Evolutionary conservation across 2,797 vertebrate genomes (phyloP).

Genomic region (Sebastiscus tertius): DNA sequence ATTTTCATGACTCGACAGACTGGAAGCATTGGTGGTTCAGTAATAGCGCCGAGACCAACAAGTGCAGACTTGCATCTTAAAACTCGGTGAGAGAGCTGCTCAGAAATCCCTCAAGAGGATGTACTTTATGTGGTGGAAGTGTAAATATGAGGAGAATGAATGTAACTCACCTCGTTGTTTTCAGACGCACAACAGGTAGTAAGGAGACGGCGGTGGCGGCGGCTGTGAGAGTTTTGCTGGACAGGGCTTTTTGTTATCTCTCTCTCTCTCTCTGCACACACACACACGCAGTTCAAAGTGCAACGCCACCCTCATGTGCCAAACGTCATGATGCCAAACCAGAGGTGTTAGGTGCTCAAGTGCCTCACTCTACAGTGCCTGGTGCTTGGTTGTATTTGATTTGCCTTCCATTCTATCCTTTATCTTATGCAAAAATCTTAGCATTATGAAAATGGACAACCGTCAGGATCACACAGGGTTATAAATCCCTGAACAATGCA

Average conservation of each 20-base stretch:
- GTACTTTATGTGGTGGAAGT: slow-evolving; percentile 17
- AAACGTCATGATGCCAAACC: slow-evolving; percentile 75
- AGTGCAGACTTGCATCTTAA: slow-evolving; percentile 4
- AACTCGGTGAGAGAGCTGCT: slow-evolving; percentile 24
- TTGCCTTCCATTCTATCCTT: slow-evolving; percentile 78
- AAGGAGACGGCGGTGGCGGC: not conserved
- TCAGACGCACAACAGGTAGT: slow-evolving; percentile 27
- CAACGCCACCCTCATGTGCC: slow-evolving; percentile 70
- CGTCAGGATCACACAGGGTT: slow-evolving; percentile 34
- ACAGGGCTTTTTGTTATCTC: slow-evolving; percentile 13
- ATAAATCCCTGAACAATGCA: slow-evolving; percentile 45
- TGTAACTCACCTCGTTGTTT: slow-evolving; percentile 24
- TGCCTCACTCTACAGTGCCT: slow-evolving; percentile 90
- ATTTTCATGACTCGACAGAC: slow-evolving; percentile 18
- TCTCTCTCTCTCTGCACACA: not conserved
- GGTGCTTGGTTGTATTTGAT: slow-evolving; percentile 72
- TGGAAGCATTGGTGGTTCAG: not conserved
- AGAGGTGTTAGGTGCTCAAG: slow-evolving; percentile 84
- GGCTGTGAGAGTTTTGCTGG: slow-evolving; percentile 20
- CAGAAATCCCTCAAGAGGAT: slow-evolving; percentile 1
- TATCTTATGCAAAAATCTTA: slow-evolving; percentile 75
- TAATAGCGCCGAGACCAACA: not conserved
- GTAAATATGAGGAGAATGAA: slow-evolving; percentile 51
- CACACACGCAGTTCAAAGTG: slow-evolving; percentile 34
- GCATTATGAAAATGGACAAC: slow-evolving; percentile 39